These are phyloP conservation scores for Lampris incognitus DNA, from an alignment of 2,113 vertebrate species.

Conservation along the genomic window DNA sequence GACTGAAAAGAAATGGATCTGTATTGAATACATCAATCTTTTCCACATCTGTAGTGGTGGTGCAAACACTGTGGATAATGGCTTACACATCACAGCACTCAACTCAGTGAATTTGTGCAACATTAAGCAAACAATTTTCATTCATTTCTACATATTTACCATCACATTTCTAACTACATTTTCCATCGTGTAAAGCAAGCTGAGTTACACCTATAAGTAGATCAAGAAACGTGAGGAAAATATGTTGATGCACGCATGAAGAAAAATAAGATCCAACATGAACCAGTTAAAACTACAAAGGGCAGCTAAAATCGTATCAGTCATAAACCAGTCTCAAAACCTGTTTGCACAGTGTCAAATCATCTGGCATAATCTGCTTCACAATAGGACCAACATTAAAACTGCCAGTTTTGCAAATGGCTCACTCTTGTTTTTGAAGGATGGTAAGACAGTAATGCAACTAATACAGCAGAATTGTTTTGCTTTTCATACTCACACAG, in stretches of 20 bases:
- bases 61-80: too few relatives aligned
- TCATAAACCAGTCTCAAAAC: slow-evolving; percentile 22
- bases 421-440: not conserved
- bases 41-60: too few relatives aligned
- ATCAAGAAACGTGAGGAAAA: too few relatives aligned
- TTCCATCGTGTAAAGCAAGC: too few relatives aligned
- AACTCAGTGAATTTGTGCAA: too few relatives aligned
- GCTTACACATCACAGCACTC: too few relatives aligned
- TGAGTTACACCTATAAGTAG: too few relatives aligned
- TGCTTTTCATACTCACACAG: not conserved
- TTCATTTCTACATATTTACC: too few relatives aligned
- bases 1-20: too few relatives aligned
- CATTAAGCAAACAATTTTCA: too few relatives aligned
- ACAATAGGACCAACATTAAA: slow-evolving; percentile 4
- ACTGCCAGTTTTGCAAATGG: not conserved
- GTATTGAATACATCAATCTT: too few relatives aligned
- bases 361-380: not conserved
- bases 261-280: slow-evolving; percentile 7
- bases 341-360: slow-evolving; percentile 49
- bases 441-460: not conserved
- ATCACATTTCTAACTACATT: too few relatives aligned
- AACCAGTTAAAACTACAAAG: slow-evolving; percentile 28
- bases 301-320: slow-evolving; percentile 5
- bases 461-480: not conserved
- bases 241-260: slow-evolving; percentile 2